phyloP scores from a whole-genome alignment of 2,797 vertebrate species.

The Streptopelia turtur region DNA sequence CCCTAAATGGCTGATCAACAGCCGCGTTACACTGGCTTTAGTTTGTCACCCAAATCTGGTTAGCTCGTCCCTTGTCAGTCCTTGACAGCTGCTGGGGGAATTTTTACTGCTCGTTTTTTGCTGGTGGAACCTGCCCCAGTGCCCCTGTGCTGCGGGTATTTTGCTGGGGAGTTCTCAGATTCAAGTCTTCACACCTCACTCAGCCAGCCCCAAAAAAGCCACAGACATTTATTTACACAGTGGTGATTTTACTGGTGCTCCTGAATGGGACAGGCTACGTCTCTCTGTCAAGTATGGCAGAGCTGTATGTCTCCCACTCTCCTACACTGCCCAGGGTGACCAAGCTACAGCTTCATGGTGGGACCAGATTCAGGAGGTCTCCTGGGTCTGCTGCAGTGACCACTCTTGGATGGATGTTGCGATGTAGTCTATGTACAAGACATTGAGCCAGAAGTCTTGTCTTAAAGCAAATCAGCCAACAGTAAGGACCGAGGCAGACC shows the following conservation, averaged over 20 bases:
- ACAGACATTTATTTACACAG: not conserved
- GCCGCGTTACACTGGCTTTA: not conserved
- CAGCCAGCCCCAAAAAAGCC: not conserved
- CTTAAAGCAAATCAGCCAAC: not conserved
- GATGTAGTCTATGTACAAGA: not conserved
- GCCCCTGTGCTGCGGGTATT: not conserved
- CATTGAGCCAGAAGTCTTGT: not conserved
- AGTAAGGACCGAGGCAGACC: not conserved
- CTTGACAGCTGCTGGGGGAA: not conserved
- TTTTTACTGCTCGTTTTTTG: not conserved
- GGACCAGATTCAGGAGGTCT: not conserved
- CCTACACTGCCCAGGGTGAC: not conserved
- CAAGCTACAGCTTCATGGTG: accelerated
- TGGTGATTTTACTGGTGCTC: accelerated
- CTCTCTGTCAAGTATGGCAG: not conserved
- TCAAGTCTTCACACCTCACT: not conserved
- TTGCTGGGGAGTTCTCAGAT: not conserved
- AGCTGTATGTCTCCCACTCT: not conserved
- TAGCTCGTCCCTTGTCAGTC: not conserved
- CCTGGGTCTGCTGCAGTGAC: not conserved
- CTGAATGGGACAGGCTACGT: not conserved
- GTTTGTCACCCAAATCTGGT: not conserved
- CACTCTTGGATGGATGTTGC: not conserved
- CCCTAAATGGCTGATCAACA: slow-evolving; percentile 56
- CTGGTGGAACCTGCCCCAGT: not conserved